Base-by-base conservation (phyloP, 2,888 invertebrate genomes). In the Escarpia spicata region DNA sequence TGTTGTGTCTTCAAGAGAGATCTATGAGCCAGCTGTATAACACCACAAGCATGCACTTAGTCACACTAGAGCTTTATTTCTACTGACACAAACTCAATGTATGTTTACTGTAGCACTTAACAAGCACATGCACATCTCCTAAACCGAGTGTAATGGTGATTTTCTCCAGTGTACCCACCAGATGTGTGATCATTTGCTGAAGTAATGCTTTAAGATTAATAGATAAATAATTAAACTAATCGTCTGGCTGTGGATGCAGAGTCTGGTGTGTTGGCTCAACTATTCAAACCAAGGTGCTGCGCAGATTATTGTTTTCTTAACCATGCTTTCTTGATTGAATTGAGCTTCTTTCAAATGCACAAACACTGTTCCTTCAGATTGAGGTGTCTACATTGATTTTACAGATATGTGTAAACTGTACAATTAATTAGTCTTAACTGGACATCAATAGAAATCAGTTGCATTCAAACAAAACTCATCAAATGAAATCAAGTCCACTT, bases 1-100 rank as follows among this genome's bases (percentile, higher is more conserved):
- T 75, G 75, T 75, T 75, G 75, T 75, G 75, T 75, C 75, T 75
- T 75, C 75, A 75, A 75, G 75, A 75, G 75, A 75, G 75, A 75
- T 75, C n/a, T 75, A 75, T 26, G 19, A 75, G 75, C 19, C 75
- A 52, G 75, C 2, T 75, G 2, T 75, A 0, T 75, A n/a, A 75
- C 75, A 75, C 75, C 75, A 19, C 75, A 75, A 75, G n/a, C 75
- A 26, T 75, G 75, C 75, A n/a, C 75, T 75, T 75, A 75, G 75
- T 75, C 75, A 75, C 75, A 75, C 75, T 75, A 19, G 75, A 26
- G 75, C 75, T 6, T 75, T 75, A 75, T 75, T 75, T 75, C 75
- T 75, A 75, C 75, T 19, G n/a, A 75, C 75, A 75, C 75, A 75
- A 75, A 75, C 75, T 6, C 19, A 75, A 26, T 75, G 26, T 75